Percentiles rank a stretch among this genome's conserved stretches.
phyloP scores from a whole-genome alignment of 2,113 vertebrate genomes.

The Panthera uncia region DNA sequence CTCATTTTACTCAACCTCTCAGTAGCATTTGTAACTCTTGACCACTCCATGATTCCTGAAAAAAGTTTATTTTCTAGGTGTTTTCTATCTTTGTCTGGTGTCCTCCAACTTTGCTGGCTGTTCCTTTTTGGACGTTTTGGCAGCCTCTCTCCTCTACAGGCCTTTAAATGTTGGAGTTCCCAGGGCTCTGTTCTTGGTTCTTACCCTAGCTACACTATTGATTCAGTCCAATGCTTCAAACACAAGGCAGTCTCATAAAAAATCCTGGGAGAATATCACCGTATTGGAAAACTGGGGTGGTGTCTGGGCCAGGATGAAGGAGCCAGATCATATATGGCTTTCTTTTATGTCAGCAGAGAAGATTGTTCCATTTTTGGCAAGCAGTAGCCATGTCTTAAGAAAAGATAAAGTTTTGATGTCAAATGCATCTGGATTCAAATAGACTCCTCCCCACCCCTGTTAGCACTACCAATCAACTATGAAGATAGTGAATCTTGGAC shows the following conservation, averaged over 20 bases:
- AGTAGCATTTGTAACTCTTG: neutral
- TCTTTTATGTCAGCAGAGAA: neutral
- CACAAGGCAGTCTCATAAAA: neutral
- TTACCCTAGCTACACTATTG: neutral
- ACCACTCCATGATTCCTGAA: neutral
- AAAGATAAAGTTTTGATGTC: neutral
- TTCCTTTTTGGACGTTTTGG: neutral
- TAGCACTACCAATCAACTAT: neutral
- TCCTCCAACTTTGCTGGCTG: neutral
- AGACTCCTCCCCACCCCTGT: neutral
- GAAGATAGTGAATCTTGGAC: neutral
- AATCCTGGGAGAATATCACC: neutral
- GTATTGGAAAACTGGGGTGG: neutral
- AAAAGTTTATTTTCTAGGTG: neutral
- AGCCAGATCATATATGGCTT: too few relatives aligned
- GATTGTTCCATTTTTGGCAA: neutral
- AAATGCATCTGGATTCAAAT: neutral
- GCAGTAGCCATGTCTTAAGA: neutral
- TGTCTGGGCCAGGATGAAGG: neutral
- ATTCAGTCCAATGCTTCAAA: neutral
- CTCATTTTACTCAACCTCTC: neutral
- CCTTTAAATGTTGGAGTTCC: neutral
- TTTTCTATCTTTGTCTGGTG: neutral
- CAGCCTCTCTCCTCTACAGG: neutral
- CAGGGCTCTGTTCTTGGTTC: neutral